Evolutionary conservation across 2,113 vertebrate genomes (phyloP).

Genomic region (Hyla sarda): DNA sequence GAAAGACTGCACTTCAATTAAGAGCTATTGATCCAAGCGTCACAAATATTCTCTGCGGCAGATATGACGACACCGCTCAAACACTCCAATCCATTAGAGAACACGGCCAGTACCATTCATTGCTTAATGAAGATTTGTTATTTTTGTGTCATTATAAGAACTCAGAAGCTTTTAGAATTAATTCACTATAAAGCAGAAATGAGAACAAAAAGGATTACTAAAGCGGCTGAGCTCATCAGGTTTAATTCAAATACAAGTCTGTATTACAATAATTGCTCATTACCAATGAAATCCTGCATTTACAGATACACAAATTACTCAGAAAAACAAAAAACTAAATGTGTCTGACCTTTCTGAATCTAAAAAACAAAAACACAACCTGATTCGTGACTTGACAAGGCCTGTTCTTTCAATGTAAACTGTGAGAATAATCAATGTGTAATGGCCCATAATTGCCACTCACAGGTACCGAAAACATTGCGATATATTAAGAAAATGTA

Average conservation of each 20-base stretch:
- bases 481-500: too few relatives aligned
- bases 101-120: background rate
- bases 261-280: background rate
- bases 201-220: background rate
- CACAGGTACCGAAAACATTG: too few relatives aligned
- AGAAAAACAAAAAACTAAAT: background rate
- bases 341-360: too few relatives aligned
- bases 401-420: background rate
- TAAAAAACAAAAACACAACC: background rate
- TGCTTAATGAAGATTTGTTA: background rate
- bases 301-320: background rate
- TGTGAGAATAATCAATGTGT: background rate
- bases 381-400: background rate
- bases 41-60: background rate
- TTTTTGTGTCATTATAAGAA: background rate
- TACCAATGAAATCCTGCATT: background rate
- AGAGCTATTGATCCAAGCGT: constrained; percentile 27
- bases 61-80: constrained; percentile 11
- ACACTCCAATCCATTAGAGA: background rate
- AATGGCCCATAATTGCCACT: too few relatives aligned
- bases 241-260: background rate
- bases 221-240: background rate
- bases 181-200: background rate
- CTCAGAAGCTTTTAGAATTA: background rate
- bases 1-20: constrained; percentile 24